These are phyloP conservation scores for Catamblyrhynchus diadema DNA, from an alignment of 2,797 vertebrate species.

Conservation along the genomic window DNA sequence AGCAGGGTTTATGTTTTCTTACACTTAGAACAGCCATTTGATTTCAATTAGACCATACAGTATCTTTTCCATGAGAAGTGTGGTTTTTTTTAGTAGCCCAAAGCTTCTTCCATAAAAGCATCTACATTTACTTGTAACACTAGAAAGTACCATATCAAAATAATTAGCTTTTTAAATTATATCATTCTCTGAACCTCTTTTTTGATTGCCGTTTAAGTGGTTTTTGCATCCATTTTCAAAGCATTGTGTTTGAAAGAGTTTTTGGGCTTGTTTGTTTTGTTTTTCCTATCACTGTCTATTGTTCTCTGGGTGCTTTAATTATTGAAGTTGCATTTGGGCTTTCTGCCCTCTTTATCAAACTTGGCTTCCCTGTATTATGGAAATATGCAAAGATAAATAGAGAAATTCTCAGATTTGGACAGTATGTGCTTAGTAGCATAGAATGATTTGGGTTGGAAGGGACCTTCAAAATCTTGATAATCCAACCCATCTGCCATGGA, in stretches of 20 bases:
- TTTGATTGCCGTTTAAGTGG: not conserved
- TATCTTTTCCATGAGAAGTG: not conserved
- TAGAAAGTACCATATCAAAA: not conserved
- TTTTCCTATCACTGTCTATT: not conserved
- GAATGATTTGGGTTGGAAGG: not conserved
- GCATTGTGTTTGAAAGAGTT: not conserved
- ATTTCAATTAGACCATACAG: not conserved
- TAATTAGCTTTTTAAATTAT: not conserved
- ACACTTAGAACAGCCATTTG: not conserved
- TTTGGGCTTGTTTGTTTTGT: not conserved
- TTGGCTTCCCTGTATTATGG: not conserved
- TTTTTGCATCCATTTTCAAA: not conserved
- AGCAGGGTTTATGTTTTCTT: not conserved
- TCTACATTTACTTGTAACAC: not conserved
- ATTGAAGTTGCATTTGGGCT: not conserved
- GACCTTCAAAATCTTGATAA: not conserved
- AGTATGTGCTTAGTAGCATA: not conserved
- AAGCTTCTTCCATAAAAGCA: not conserved
- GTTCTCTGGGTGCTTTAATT: not conserved
- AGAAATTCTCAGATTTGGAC: not conserved
- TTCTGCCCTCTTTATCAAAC: not conserved
- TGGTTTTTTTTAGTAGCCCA: not conserved
- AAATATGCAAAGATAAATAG: not conserved
- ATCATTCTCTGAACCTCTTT: not conserved
- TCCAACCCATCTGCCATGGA: not conserved